Conservation (phyloP, 2,797 vertebrate genomes). For the Mycteria americana region DNA sequence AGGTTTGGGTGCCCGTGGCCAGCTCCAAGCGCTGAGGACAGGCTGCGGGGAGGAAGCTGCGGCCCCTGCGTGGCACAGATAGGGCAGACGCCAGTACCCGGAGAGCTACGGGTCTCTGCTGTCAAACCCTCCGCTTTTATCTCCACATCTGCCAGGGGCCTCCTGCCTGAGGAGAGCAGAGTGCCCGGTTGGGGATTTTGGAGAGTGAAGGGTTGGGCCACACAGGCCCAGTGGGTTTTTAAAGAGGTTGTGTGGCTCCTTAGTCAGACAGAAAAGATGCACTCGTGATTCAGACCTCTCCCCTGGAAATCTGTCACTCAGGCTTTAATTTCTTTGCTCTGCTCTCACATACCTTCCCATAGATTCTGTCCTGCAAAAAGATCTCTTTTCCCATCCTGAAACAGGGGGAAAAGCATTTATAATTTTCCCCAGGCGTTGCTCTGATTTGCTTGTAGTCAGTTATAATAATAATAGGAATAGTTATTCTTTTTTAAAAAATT, state of each 20-base stretch:
- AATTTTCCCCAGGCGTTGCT: not conserved
- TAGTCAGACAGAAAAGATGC: not conserved
- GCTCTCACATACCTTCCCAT: not conserved
- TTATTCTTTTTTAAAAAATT: not conserved
- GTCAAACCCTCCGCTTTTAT: not conserved
- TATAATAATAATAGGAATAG: not conserved
- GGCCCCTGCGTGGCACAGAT: not conserved
- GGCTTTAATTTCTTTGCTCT: not conserved
- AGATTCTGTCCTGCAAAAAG: not conserved
- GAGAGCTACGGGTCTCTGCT: not conserved
- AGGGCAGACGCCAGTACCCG: not conserved
- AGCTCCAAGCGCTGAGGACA: not conserved
- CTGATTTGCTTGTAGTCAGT: not conserved
- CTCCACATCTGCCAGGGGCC: not conserved
- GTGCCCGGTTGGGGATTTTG: not conserved
- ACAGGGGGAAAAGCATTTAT: not conserved
- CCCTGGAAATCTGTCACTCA: not conserved
- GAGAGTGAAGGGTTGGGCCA: not conserved
- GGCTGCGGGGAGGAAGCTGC: not conserved
- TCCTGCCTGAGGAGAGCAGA: not conserved
- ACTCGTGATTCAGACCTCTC: not conserved
- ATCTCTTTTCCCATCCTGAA: not conserved
- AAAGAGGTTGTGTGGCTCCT: not conserved
- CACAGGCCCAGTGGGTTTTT: not conserved
- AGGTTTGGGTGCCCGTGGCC: not conserved